Percentiles rank a stretch among this genome's conserved stretches.
These are phyloP conservation scores for Sesamia nonagrioides DNA, from an alignment of 1,140 invertebrate species.

Conservation along the genomic window DNA sequence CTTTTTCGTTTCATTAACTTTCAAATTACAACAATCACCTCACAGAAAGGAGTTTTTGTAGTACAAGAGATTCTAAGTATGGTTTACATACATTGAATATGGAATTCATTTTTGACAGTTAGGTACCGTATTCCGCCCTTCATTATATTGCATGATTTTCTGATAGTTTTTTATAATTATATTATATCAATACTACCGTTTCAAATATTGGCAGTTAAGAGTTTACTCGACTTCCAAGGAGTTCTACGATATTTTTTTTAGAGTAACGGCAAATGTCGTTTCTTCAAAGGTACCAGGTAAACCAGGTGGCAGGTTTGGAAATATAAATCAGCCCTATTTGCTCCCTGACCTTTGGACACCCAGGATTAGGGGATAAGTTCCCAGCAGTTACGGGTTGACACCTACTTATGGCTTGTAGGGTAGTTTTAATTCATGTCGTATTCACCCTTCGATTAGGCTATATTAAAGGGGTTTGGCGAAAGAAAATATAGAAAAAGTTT, in stretches of 20 bases:
- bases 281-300: background rate
- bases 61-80: no score
- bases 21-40: no score
- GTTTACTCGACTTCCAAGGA: background rate
- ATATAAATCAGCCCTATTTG: constrained; percentile 51
- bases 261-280: background rate
- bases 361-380: constrained; percentile 44
- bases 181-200: no score
- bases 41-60: no score
- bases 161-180: no score
- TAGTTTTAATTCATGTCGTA: constrained; percentile 9
- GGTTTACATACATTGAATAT: no score
- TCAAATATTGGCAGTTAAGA: background rate
- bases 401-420: constrained; percentile 42
- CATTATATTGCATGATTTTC: no score
- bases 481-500: no score
- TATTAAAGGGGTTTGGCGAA: constrained; percentile 15
- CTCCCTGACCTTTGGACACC: constrained; percentile 36
- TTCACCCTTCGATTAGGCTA: background rate
- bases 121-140: no score
- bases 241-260: background rate
- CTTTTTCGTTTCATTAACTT: no score
- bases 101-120: no score
- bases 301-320: constrained; percentile 45
- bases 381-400: constrained; percentile 41